Evolutionary conservation across 1,140 invertebrate genomes (phyloP).

Genomic region (Bathynomus jamesi): DNA sequence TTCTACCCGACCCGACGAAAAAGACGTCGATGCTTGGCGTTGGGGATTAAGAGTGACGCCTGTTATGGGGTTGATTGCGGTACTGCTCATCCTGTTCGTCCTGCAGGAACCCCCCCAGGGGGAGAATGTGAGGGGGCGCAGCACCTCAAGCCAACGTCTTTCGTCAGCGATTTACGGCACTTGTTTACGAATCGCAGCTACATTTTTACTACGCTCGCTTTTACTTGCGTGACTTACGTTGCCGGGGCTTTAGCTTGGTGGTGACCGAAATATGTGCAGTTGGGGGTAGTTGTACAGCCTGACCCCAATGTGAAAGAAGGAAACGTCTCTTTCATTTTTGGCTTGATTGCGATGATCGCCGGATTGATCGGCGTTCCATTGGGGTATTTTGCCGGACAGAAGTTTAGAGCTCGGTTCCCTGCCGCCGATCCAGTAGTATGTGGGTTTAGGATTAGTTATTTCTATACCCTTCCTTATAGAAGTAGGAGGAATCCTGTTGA

Average conservation of each 20-base stretch:
- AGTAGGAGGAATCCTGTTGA: constrained; percentile 63
- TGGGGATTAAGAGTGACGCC: constrained; percentile 89
- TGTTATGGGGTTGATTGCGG: constrained; percentile 69
- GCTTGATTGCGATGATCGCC: constrained; percentile 81
- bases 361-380: constrained; percentile 89
- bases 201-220: constrained; percentile 84
- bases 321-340: constrained; percentile 86
- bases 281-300: constrained; percentile 60
- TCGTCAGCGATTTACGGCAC: constrained; percentile 14
- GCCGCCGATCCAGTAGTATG: constrained; percentile 87
- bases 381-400: constrained; percentile 69
- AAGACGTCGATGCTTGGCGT: constrained; percentile 60
- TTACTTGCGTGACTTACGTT: constrained; percentile 95
- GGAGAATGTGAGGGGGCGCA: constrained; percentile 74
- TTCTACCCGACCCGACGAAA: background rate
- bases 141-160: constrained; percentile 37
- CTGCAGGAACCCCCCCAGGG: constrained; percentile 77
- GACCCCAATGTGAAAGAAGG: constrained; percentile 20
- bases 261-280: constrained; percentile 78
- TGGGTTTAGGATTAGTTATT: constrained; percentile 73
- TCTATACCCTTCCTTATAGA: constrained; percentile 79
- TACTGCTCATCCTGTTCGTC: constrained; percentile 67
- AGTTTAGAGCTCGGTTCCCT: constrained; percentile 54
- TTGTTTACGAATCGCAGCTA: constrained; percentile 57
- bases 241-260: constrained; percentile 94